Evolutionary conservation across 2,888 invertebrate species (phyloP), one percentile per base, ranked within the genome.

Genomic region (Scotopteryx bipunctaria): DNA sequence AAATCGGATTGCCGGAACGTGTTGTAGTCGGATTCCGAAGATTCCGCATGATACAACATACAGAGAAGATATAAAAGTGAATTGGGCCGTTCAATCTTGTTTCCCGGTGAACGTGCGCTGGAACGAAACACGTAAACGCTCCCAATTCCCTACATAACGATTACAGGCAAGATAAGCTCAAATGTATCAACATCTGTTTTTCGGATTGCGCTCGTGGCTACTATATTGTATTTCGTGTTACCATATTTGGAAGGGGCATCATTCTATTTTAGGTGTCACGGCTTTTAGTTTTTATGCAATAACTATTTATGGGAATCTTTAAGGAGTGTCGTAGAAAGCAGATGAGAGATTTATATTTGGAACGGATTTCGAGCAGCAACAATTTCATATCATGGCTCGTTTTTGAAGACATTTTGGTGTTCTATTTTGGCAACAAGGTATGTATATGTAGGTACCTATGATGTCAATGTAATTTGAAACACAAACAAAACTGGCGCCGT

Each of bases 141-240:
- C 60, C 63, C 53, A 52, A 63, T 66, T 66, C 57, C 63, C 46
- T 31, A 53, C 55, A 59, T 59, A 59, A 64, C 61, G 53, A 54
- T 57, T 53, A 57, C 51, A 11, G 17, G 49, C 36, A 40, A 64
- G 71, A 72, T 69, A 70, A 69, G 66, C 60, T 62, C 52, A 63
- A 71, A 73, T 63, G 66, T 66, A 70, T 43, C 57, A 63, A 70
- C 78, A 78, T 81, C 78, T 81, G 82, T 76, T 80, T 79, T 79
- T 76, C 61, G 67, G 75, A 76, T 72, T 76, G 67, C 69, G 58
- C 62, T 61, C 61, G 59, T 44, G 54, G 47, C 50, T 47, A 43
- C 38, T 43, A 19, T 64, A 70, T 72, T 71, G 53, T 69, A 69
- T 77, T 73, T 62, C 62, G 64, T 57, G 66, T 67, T 65, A 62